Base-by-base conservation (phyloP, 2,888 invertebrate genomes). In the Gasteruption jaculator region DNA sequence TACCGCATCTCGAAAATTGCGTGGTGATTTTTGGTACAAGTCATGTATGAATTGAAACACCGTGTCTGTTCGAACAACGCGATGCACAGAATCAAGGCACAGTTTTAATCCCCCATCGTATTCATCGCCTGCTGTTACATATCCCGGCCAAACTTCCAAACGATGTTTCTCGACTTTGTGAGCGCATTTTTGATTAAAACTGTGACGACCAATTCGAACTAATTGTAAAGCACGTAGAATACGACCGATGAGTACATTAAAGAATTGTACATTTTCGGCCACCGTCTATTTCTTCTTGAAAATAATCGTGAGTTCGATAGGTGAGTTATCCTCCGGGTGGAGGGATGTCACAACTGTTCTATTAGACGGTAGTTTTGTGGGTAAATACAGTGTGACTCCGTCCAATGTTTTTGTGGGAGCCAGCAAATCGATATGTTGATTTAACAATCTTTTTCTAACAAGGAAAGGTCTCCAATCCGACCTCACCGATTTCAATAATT, bases 81-180 rank as follows among this genome's bases (percentile, higher is more conserved):
- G 76, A 67, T 91, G 91, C 0, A 88, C 86, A 0, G 88, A 85
- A 71, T 96, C 94, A 20, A 91, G 76, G 25, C 86, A 84, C 33
- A 96, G 71, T 83, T 92, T 85, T 0, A 95, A 73, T 0, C 95
- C 95, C 6, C 85, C 92, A 66, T 95, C 91, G 50, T 83, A 85
- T 61, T 91, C 89, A 54, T 86, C 84, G 0, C 92, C 85, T 0
- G 91, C 81, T 2, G 91, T 88, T 0, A 91, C 84, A 63, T 87
- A 94, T 2, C 94, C 94, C 0, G 94, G 94, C 86, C 92, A 91
- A 1, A 94, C 81, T 74, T 93, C 90, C 19, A 94, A 64, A 56
- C 85, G 86, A 55, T 83, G 82, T 50, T 84, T 82, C 0, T 85
- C 84, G 51, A 89, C 81, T 7, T 78, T 68, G 68, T 85, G 79